Base-by-base conservation (phyloP, 2,888 invertebrate genomes). In the Dicyrtoma fusca region DNA sequence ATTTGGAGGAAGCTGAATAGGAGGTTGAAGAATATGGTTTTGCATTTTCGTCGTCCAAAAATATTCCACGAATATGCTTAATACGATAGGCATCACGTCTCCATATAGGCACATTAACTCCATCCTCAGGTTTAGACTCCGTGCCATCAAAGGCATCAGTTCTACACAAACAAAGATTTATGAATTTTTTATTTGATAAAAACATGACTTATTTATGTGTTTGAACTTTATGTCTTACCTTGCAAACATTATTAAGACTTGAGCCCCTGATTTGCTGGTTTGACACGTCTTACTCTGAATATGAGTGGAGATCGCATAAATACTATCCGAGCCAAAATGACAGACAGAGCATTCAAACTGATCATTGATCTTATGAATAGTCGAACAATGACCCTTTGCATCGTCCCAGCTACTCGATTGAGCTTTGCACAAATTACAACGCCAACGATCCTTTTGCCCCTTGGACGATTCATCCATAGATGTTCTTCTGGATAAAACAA, bases 341-440 rank as follows among this genome's bases (percentile, higher is more conserved):
- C 93, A 94, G 74, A 89, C 84, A 0, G 86, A 86, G 81, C 93
- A 93, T 80, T 89, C 89, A 82, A 86, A 92, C 77, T 91, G 91
- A 81, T 87, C 86, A 73, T 88, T 88, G 1, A 90, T 86, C 42
- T 87, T 85, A 81, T 94, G 93, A 8, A 83, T 81, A 44, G 84
- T 84, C 0, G 83, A 81, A 44, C 88, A 88, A 81, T 92, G 92
- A 0, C 85, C 84, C 0, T 85, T 84, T 44, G 90, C 87, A 59
- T 88, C 89, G 0, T 86, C 85, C 25, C 88, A 87, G 0, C 88
- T 86, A 74, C 86, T 84, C 75, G 87, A 88, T 71, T 87, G 87
- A 79, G 86, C 88, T 62, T 87, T 86, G 81, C 92, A 92, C 34
- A 90, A 82, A 17, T 88, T 89, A 81, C 92, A 92, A 72, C 88